Evolutionary conservation across 2,888 invertebrate species (phyloP).

Genomic region (Bembecia ichneumoniformis): DNA sequence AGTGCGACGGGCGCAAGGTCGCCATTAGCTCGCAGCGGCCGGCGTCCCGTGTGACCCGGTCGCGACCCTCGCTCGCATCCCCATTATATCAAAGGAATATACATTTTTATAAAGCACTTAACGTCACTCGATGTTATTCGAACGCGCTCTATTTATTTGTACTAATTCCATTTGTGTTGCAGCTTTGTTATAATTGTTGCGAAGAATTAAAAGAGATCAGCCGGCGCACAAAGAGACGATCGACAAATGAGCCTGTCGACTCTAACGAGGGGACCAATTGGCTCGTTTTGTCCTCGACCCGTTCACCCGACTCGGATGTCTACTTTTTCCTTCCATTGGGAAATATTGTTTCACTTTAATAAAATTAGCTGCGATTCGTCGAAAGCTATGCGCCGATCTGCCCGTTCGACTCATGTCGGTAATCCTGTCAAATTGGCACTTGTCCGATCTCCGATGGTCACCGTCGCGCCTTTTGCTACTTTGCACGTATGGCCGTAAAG

Average conservation of each 20-base stretch:
- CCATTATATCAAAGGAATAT: conserved; percentile 8
- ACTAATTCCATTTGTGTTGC: conserved; percentile 56
- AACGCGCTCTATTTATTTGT: conserved; percentile 49
- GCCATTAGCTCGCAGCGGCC: conserved; percentile 1
- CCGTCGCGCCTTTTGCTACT: too few relatives aligned
- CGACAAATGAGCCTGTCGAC: conserved; percentile 5
- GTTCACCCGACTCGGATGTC: too few relatives aligned
- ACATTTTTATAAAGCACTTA: conserved; percentile 51
- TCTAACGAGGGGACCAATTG: conserved; percentile 2
- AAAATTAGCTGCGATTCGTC: conserved; percentile 13
- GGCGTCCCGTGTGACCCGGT: too few relatives aligned
- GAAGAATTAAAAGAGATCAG: conserved; percentile 20
- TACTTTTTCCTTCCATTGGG: too few relatives aligned
- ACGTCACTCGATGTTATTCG: conserved; percentile 41
- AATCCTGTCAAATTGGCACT: conserved; percentile 32
- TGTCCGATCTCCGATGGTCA: not conserved
- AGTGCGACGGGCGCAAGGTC: conserved; percentile 9
- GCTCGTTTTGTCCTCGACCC: too few relatives aligned
- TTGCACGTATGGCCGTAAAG: too few relatives aligned
- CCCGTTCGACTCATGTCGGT: not conserved
- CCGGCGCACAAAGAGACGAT: conserved; percentile 15
- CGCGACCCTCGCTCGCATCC: too few relatives aligned
- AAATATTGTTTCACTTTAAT: conserved; percentile 5
- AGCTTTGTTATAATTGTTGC: conserved; percentile 35
- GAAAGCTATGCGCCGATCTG: not conserved